Base-by-base conservation (phyloP, 2,888 invertebrate genomes). In the Drosophila antonietae region DNA sequence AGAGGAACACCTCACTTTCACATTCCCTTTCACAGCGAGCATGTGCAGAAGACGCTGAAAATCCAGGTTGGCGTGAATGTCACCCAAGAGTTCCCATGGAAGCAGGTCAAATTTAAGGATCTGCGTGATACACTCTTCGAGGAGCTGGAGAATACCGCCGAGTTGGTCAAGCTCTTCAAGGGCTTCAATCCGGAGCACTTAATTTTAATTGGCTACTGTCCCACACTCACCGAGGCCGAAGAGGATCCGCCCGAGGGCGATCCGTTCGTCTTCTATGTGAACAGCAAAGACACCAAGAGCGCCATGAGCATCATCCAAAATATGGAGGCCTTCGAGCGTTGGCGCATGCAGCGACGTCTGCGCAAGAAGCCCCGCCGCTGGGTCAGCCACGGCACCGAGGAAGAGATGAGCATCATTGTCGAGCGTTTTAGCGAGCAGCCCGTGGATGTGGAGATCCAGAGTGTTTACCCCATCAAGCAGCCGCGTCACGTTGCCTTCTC, bases 61-160 rank as follows among this genome's bases (percentile, higher is more conserved):
- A 93, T 95, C 78, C 94, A 95, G 2, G 94, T 96, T 47, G 96
- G 96, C 1, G 93, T 94, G 43, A 94, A 96, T 87, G 94, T 97
- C 0, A 96, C 95, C 1, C 94, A 95, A 20, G 96, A 96, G 90
- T 95, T 94, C 83, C 96, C 96, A 0, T 97, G 96, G 96, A 95
- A 95, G 71, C 93, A 93, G 69, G 93, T 96, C 0, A 93, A 93
- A 23, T 96, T 95, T 90, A 94, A 94, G 39, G 93, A 94, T 51
- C 92, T 97, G 2, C 93, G 94, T 57, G 95, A 96, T 80, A 93
- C 94, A 60, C 93, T 96, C 5, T 89, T 92, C 31, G 90, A 92
- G 37, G 86, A 94, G 72, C 73, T 93, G 1, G 94, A 94, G 0
- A 94, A 94, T 65, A 93, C 94, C 37, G 92, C 90, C 28, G 77